Percentiles rank a stretch among this genome's conserved stretches.
phyloP scores from a whole-genome alignment of 2,113 vertebrate species.

The Cettia cetti region DNA sequence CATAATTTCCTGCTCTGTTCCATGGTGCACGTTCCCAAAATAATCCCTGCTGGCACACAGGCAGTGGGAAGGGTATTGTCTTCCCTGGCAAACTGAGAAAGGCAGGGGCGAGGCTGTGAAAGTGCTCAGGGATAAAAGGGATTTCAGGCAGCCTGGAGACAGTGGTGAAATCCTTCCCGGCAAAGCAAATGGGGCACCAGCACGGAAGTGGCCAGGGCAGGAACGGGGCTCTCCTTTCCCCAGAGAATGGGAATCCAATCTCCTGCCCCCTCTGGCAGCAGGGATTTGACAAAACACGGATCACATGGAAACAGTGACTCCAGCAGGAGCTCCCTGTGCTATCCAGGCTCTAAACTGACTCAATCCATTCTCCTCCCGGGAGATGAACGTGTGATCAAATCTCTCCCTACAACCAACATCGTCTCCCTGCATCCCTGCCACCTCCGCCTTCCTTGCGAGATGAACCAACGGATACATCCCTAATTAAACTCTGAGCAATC shows the following conservation, averaged over 20 bases:
- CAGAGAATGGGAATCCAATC: not conserved
- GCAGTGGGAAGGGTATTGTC: slow-evolving; percentile 44
- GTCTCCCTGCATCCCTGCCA: not conserved
- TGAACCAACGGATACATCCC: not conserved
- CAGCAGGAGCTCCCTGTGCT: not conserved
- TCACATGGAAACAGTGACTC: not conserved
- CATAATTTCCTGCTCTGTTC: not conserved
- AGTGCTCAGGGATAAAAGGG: not conserved
- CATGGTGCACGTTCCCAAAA: not conserved
- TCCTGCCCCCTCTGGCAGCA: not conserved
- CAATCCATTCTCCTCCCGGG: not conserved
- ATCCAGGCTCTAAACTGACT: not conserved
- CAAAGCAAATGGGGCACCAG: not conserved
- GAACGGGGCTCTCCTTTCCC: not conserved
- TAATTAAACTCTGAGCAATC: slow-evolving; percentile 26
- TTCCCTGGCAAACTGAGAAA: slow-evolving; percentile 14
- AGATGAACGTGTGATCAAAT: not conserved
- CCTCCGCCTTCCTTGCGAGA: not conserved
- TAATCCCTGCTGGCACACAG: not conserved
- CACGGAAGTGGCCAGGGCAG: not conserved
- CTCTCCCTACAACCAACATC: not conserved
- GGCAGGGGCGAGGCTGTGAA: slow-evolving; percentile 17
- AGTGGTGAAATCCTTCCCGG: not conserved
- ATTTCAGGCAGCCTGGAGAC: not conserved
- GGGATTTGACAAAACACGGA: not conserved